Base-by-base conservation (phyloP, 2,888 invertebrate species). In the Cetonia aurata region DNA sequence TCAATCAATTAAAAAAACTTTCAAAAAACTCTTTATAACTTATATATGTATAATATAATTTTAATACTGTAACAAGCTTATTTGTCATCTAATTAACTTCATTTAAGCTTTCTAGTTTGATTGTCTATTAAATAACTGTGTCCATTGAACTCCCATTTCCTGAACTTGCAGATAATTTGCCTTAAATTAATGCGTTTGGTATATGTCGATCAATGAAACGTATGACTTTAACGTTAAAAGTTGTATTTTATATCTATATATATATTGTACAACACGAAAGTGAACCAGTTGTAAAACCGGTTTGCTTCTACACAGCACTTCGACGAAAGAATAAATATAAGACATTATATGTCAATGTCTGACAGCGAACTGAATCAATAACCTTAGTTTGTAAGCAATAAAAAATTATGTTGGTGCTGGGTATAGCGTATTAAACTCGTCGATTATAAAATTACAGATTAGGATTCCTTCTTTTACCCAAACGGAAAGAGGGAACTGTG, bases 251-350 rank as follows among this genome's bases (percentile, higher is more conserved):
- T 48, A 48, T 10, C 31, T 60, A 60, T 31, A 60, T 31, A 46
- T 44, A 74, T 73, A 77, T 25, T 25, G 25, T 25, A 25, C 25
- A 25, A 25, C 76, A 76, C 71, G 75, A 77, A 78, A 78, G 75
- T 79, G 77, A 78, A 78, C 79, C 75, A 79, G 78, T 79, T 77
- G 77, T 74, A 67, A 62, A 77, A 78, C 79, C 77, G 78, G 79
- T 79, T 78, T 55, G 42, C 31, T 46, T 25, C 44, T 56, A 56
- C 55, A 46, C 55, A 25, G 25, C 44, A 13, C 67, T 53, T 19
- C 67, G 55, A 12, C 37, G 69, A 73, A 75, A 74, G 75, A 75
- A 73, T 75, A 75, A 72, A 76, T 73, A 74, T 74, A 75, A 75
- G 76, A 71, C 76, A 74, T 75, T 75, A 72, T 76, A 73, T 74